These are phyloP conservation scores for Oryzias curvinotus DNA, from an alignment of 2,113 vertebrate genomes.

Conservation along the genomic window DNA sequence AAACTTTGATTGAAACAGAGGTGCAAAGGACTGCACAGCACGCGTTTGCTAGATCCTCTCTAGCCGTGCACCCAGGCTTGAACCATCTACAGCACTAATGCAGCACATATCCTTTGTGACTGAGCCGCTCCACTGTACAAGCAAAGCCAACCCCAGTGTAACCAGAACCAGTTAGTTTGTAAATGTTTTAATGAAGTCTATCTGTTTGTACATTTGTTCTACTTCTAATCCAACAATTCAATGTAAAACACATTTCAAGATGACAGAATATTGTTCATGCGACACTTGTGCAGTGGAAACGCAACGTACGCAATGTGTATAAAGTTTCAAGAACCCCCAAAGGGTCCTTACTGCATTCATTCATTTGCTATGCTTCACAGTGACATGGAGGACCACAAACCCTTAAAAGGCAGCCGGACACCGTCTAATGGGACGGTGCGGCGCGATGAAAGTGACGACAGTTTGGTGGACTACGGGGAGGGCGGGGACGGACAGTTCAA, in stretches of 20 bases:
- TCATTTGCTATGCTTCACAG: conserved; percentile 64
- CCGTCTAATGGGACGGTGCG: conserved; percentile 97
- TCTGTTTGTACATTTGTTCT: neutral
- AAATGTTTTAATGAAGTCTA: neutral
- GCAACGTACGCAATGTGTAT: conserved; percentile 16
- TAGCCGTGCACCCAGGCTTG: conserved; percentile 27
- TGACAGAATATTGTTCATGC: neutral
- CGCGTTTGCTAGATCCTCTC: conserved; percentile 23
- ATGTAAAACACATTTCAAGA: neutral
- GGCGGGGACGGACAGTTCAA: conserved; percentile 98
- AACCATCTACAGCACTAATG: conserved; percentile 41
- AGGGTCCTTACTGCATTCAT: conserved; percentile 13
- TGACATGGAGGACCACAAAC: conserved; percentile 96
- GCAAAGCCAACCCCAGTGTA: neutral
- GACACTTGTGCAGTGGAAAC: conserved; percentile 55
- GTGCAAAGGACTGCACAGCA: conserved; percentile 48
- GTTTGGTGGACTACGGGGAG: conserved; percentile 97
- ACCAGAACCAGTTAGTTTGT: neutral
- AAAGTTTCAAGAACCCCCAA: conserved; percentile 29
- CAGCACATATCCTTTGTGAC: neutral
- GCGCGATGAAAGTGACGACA: conserved; percentile 95
- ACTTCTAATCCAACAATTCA: neutral
- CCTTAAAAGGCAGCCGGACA: conserved; percentile 94
- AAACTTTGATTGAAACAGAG: conserved; percentile 15
- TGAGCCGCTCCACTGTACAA: conserved; percentile 54